Percentiles rank a stretch among this genome's conserved stretches.
These are phyloP conservation scores for Bimastos eiseni DNA, from an alignment of 2,888 invertebrate species.

Conservation along the genomic window DNA sequence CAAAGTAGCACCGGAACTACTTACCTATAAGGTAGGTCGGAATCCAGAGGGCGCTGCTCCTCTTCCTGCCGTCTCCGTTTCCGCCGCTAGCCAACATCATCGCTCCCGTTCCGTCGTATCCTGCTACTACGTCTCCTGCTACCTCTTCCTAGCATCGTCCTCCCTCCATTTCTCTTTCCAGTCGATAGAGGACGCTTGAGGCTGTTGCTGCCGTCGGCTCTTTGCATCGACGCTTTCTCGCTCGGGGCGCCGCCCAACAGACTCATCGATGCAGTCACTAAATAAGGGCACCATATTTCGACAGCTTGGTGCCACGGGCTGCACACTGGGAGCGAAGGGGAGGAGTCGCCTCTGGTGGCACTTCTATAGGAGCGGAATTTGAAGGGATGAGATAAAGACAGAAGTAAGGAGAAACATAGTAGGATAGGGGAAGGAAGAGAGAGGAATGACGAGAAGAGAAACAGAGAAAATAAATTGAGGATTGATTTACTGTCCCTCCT, in stretches of 20 bases:
- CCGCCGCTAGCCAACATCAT: background rate
- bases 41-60: background rate
- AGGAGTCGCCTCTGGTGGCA: too few species aligned
- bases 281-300: background rate
- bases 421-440: too few species aligned
- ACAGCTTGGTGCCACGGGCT: too few species aligned
- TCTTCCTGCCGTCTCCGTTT: background rate
- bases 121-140: background rate
- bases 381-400: too few species aligned
- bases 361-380: too few species aligned
- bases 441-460: too few species aligned
- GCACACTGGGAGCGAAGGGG: too few species aligned
- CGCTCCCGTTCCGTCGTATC: background rate
- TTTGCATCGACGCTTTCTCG: background rate
- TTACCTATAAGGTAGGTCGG: background rate
- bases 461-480: too few species aligned
- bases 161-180: background rate
- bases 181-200: background rate
- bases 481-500: too few species aligned
- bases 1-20: background rate
- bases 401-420: too few species aligned
- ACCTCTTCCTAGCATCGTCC: background rate
- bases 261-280: background rate
- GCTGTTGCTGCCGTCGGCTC: background rate
- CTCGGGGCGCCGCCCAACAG: background rate